These are phyloP conservation scores for Fundulus diaphanus DNA, from an alignment of 2,797 vertebrate genomes.

Conservation along the genomic window DNA sequence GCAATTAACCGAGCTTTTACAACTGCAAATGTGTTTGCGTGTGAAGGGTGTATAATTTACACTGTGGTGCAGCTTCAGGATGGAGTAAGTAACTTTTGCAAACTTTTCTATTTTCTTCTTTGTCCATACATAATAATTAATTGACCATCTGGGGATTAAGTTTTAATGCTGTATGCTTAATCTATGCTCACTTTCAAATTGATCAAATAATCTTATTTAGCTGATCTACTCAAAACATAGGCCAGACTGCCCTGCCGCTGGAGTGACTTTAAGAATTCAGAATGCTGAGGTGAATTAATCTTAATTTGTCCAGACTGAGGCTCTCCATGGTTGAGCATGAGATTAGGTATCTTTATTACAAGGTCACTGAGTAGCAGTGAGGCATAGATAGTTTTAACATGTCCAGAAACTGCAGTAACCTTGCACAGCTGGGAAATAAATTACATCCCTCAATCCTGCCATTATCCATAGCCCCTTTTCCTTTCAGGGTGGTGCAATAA, in stretches of 20 bases:
- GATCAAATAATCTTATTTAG: too few relatives aligned
- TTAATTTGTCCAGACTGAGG: not conserved
- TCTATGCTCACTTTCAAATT: too few relatives aligned
- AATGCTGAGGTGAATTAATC: not conserved
- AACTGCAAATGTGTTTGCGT: not conserved
- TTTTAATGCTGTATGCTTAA: not conserved
- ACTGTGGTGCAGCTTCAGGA: not conserved
- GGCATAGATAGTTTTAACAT: too few relatives aligned
- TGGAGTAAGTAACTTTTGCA: not conserved
- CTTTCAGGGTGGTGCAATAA: too few relatives aligned
- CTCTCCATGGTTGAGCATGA: not conserved
- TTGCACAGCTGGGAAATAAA: too few relatives aligned
- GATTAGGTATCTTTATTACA: not conserved
- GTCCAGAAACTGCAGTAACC: too few relatives aligned
- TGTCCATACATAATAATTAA: not conserved
- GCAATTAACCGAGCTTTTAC: not conserved
- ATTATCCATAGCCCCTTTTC: too few relatives aligned
- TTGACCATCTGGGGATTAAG: not conserved
- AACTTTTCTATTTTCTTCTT: not conserved
- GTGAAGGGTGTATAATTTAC: not conserved
- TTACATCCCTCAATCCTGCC: too few relatives aligned
- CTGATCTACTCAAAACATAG: too few relatives aligned
- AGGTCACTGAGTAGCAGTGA: not conserved
- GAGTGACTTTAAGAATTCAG: not conserved
- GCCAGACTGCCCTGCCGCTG: too few relatives aligned